These are phyloP conservation scores for Prinia subflava DNA, from an alignment of 2,113 vertebrate species.

Conservation along the genomic window DNA sequence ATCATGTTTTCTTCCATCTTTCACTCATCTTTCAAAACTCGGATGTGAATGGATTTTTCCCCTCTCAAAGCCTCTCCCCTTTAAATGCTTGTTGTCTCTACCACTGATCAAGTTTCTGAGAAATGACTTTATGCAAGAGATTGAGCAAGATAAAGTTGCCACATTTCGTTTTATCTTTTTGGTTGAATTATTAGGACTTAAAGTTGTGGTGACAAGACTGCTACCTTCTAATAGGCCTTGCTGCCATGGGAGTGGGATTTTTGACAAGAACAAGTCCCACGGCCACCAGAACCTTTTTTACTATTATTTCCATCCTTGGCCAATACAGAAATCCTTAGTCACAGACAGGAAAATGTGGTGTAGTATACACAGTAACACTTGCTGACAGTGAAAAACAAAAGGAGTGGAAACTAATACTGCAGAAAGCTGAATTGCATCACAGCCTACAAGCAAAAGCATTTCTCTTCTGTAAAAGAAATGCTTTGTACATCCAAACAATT, in stretches of 20 bases:
- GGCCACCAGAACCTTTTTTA: constrained; percentile 57
- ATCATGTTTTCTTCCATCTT: constrained; percentile 70
- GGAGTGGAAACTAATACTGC: constrained; percentile 27
- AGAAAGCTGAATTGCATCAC: constrained; percentile 41
- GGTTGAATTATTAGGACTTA: constrained; percentile 76
- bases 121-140: constrained; percentile 78
- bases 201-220: constrained; percentile 78
- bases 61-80: constrained; percentile 71
- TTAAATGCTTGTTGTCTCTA: constrained; percentile 75
- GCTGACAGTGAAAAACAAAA: constrained; percentile 67
- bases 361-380: constrained; percentile 53
- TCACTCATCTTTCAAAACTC: constrained; percentile 76
- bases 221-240: constrained; percentile 67
- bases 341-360: constrained; percentile 45
- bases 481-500: constrained; percentile 45
- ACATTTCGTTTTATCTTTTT: constrained; percentile 79
- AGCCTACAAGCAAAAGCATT: constrained; percentile 33
- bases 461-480: constrained; percentile 48
- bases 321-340: constrained; percentile 55
- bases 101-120: constrained; percentile 80
- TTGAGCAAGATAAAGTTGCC: constrained; percentile 78
- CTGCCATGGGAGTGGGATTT: constrained; percentile 67
- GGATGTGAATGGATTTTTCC: constrained; percentile 71
- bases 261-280: constrained; percentile 64
- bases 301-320: constrained; percentile 18